These are phyloP conservation scores for Anthrax anthrax DNA, from an alignment of 2,888 invertebrate genomes.

Conservation along the genomic window DNA sequence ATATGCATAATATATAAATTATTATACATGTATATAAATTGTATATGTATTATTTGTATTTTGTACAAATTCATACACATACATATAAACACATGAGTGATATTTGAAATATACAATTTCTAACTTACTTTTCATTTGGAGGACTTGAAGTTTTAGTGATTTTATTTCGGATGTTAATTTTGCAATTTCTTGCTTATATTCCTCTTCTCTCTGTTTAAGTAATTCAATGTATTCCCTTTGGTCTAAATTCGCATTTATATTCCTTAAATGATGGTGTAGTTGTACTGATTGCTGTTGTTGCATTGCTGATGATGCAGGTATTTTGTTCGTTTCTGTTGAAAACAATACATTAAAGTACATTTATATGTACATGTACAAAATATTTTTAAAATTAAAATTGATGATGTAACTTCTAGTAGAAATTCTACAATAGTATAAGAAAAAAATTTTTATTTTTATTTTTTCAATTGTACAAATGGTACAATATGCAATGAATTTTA, in stretches of 20 bases:
- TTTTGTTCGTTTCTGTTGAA: constrained; percentile 6
- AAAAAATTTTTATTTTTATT: too few species aligned
- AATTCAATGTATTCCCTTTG: constrained; percentile 37
- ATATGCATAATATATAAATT: too few species aligned
- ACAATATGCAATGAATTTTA: too few species aligned
- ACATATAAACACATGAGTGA: background rate
- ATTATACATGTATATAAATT: background rate
- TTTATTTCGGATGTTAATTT: constrained; percentile 47
- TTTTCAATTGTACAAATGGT: too few species aligned
- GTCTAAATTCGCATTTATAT: constrained; percentile 16
- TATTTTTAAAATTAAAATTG: too few species aligned
- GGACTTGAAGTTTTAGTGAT: constrained; percentile 42
- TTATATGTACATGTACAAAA: too few species aligned
- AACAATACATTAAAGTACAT: background rate
- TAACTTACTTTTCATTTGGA: constrained; percentile 40
- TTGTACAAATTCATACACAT: background rate
- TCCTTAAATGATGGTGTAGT: constrained; percentile 15
- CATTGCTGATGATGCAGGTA: constrained; percentile 7
- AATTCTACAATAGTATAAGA: too few species aligned
- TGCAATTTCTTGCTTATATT: constrained; percentile 44
- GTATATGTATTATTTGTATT: background rate
- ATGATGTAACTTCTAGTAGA: too few species aligned
- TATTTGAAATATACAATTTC: background rate
- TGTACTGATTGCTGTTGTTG: constrained; percentile 9
- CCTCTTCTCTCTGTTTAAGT: constrained; percentile 45